Conservation (phyloP, 2,113 vertebrate genomes). For the Burhinus bistriatus region DNA sequence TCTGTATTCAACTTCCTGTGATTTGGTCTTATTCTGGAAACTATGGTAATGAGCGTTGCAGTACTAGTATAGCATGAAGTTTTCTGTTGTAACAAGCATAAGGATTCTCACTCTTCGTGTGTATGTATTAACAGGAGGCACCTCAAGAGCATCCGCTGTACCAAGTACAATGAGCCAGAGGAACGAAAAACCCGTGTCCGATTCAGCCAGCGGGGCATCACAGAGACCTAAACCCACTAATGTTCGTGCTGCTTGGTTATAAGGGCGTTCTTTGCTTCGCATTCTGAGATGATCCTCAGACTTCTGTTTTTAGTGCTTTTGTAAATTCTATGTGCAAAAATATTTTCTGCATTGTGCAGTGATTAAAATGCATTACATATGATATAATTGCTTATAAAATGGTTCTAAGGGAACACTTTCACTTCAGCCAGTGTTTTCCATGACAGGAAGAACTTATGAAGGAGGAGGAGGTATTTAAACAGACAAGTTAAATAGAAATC, state of each 20-base stretch:
- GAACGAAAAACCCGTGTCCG: conserved; percentile 62
- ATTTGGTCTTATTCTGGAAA: background rate
- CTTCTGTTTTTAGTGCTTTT: conserved; percentile 55
- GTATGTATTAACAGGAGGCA: conserved; percentile 65
- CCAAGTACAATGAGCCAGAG: conserved; percentile 68
- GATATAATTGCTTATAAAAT: conserved; percentile 27
- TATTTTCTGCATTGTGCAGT: conserved; percentile 48
- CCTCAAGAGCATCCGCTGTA: conserved; percentile 68
- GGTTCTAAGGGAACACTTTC: background rate
- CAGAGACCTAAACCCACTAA: conserved; percentile 70
- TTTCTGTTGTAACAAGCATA: background rate
- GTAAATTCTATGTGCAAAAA: conserved; percentile 57
- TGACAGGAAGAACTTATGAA: conserved; percentile 10
- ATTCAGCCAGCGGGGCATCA: conserved; percentile 32
- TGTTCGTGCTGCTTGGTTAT: conserved; percentile 81
- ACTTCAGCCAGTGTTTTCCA: conserved; percentile 54
- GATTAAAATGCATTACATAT: conserved; percentile 31
- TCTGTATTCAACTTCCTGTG: background rate
- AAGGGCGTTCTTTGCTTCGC: conserved; percentile 14
- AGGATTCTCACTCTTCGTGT: background rate
- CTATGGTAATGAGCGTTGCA: background rate
- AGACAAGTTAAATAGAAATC: background rate
- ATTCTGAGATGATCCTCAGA: background rate
- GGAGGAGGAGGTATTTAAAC: conserved; percentile 15
- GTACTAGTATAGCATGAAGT: background rate